These are phyloP conservation scores for Phymastichus coffea DNA, from an alignment of 1,140 invertebrate species.

Conservation along the genomic window DNA sequence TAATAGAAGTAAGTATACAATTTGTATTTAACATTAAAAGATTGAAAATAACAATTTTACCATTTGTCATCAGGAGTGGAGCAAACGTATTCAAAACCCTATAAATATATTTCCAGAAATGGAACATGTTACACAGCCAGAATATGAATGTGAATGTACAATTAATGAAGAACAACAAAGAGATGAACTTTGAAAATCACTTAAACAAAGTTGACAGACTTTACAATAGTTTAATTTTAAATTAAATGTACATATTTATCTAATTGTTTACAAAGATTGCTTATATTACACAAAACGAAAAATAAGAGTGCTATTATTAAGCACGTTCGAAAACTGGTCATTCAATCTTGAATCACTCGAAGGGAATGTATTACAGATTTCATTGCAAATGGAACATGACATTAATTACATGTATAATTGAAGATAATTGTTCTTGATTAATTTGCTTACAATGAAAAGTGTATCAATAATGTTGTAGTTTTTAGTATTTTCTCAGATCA, in stretches of 20 bases:
- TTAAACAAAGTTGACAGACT: too few relatives aligned
- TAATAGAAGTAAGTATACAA: constrained; percentile 68
- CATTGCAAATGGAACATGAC: constrained; percentile 19
- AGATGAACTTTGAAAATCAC: constrained; percentile 52
- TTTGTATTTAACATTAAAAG: background rate
- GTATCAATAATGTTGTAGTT: too few relatives aligned
- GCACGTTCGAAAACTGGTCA: background rate
- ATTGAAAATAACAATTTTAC: constrained; percentile 19
- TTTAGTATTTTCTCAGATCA: too few relatives aligned
- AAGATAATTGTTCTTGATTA: too few relatives aligned
- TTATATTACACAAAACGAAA: constrained; percentile 30
- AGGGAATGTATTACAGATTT: constrained; percentile 24
- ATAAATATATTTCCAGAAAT: constrained; percentile 67
- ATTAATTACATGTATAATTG: too few relatives aligned
- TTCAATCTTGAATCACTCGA: constrained; percentile 21
- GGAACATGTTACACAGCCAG: constrained; percentile 71
- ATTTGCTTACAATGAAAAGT: too few relatives aligned
- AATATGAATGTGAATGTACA: constrained; percentile 58
- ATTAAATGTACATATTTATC: constrained; percentile 12
- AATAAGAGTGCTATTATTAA: constrained; percentile 12
- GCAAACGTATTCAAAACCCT: constrained; percentile 63
- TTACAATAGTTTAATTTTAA: constrained; percentile 14
- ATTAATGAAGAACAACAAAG: constrained; percentile 42
- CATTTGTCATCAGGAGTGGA: constrained; percentile 67
- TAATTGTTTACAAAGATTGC: constrained; percentile 15